Evolutionary conservation across 1,140 invertebrate genomes (phyloP).

Genomic region (Streblospio benedicti): DNA sequence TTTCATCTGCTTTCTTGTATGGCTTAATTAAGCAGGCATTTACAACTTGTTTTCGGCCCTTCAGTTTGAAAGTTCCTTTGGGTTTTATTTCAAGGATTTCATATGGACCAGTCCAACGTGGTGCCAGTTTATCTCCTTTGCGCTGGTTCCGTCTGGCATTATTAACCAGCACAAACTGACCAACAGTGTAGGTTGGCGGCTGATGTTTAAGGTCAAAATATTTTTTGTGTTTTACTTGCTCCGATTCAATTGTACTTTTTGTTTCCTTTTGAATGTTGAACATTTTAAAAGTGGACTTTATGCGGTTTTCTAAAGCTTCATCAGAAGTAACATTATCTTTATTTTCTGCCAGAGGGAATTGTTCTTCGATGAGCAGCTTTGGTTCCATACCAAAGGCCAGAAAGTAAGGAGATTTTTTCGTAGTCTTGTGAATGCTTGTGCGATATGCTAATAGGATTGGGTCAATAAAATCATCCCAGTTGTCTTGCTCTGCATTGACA

Average conservation of each 20-base stretch:
- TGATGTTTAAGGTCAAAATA: not conserved
- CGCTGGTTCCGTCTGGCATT: not conserved
- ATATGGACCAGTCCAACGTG: not conserved
- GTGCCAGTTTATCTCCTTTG: not conserved
- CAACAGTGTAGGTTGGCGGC: not conserved
- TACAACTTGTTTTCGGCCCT: not conserved
- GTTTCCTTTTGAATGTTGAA: not conserved
- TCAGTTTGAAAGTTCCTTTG: not conserved
- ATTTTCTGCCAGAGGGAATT: not conserved
- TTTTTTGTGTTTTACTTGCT: not conserved
- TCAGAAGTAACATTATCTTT: not conserved
- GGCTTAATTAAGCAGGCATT: not conserved
- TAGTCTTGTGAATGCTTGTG: not conserved
- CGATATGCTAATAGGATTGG: not conserved
- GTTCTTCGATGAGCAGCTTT: not conserved
- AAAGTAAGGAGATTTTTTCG: not conserved
- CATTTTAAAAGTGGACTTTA: not conserved
- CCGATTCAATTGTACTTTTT: not conserved
- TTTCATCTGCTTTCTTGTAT: too few species aligned
- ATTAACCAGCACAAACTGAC: not conserved
- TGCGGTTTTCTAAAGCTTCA: not conserved
- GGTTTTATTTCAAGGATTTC: not conserved
- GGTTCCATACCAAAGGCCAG: constrained; percentile 1
- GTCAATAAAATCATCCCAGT: not conserved
- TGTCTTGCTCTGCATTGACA: not conserved